A percentile compares a stretch with the other conserved stretches of the same genome.
Evolutionary conservation across 1,140 invertebrate species (phyloP).

Genomic region (Drosophila lacertosa): DNA sequence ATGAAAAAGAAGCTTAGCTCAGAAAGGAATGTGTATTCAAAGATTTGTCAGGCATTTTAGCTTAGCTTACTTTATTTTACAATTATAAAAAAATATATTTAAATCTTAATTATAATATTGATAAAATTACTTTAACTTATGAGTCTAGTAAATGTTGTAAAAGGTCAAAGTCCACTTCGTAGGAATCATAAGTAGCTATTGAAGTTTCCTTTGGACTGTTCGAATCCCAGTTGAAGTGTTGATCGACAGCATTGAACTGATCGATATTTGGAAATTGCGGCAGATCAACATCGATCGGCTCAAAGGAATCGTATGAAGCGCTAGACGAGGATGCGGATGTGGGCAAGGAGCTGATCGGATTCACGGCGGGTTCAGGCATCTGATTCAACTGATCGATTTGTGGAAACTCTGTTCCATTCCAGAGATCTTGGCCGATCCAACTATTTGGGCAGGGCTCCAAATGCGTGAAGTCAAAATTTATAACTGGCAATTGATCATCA

Average conservation of each 20-base stretch:
- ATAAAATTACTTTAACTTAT: conserved; percentile 13
- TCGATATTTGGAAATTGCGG: neutral
- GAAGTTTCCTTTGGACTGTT: conserved; percentile 17
- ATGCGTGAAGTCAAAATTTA: neutral
- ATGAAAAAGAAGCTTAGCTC: neutral
- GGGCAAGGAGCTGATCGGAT: conserved; percentile 23
- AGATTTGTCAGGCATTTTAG: no score
- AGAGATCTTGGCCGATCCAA: conserved; percentile 5
- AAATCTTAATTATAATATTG: neutral
- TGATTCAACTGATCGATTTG: conserved; percentile 29
- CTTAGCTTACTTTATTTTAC: conserved; percentile 2
- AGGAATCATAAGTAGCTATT: conserved; percentile 27
- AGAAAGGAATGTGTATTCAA: neutral
- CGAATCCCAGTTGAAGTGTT: conserved; percentile 44
- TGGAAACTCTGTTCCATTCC: neutral
- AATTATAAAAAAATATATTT: neutral
- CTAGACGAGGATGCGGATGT: conserved; percentile 25
- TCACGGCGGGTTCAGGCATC: no score
- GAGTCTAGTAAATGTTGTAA: conserved; percentile 59
- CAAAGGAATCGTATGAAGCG: conserved; percentile 38
- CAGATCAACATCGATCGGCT: conserved; percentile 1
- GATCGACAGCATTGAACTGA: neutral
- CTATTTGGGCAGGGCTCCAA: neutral
- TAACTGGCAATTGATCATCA: neutral
- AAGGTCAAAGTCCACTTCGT: conserved; percentile 58